Percentiles rank a stretch among this genome's conserved stretches.
These are phyloP conservation scores for Cryptosula pallasiana DNA, from an alignment of 2,888 invertebrate species.

Conservation along the genomic window DNA sequence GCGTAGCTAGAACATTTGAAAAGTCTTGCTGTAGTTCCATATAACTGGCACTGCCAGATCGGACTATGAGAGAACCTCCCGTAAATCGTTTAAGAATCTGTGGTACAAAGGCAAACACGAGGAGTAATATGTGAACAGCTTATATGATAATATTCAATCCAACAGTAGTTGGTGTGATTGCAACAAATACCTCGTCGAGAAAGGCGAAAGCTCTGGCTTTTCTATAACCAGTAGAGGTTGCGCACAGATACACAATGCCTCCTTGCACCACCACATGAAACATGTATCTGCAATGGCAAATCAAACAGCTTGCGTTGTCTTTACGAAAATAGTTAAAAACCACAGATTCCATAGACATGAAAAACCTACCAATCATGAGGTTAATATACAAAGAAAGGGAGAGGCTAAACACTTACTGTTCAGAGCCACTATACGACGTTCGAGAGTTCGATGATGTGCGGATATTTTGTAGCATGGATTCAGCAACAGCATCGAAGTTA, in stretches of 20 bases:
- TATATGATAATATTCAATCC: not conserved
- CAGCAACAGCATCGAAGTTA: constrained; percentile 38
- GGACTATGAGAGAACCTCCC: constrained; percentile 33
- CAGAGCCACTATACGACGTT: constrained; percentile 43
- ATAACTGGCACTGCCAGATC: constrained; percentile 33
- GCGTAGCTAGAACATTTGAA: constrained; percentile 35
- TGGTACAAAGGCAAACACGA: constrained; percentile 25
- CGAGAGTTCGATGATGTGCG: constrained; percentile 42
- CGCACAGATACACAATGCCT: constrained; percentile 49
- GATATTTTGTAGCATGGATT: constrained; percentile 45
- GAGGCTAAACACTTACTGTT: constrained; percentile 41
- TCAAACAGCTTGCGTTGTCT: too few species aligned
- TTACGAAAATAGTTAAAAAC: too few species aligned
- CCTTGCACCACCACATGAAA: constrained; percentile 49
- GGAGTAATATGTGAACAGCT: not conserved
- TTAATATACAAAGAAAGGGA: too few species aligned
- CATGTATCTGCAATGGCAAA: constrained; percentile 44
- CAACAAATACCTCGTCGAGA: constrained; percentile 44
- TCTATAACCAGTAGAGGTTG: constrained; percentile 38
- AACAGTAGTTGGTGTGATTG: too few species aligned
- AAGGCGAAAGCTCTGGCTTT: constrained; percentile 43
- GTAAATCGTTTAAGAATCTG: constrained; percentile 42
- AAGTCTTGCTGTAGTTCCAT: constrained; percentile 42
- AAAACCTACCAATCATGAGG: too few species aligned
- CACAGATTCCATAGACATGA: too few species aligned